A percentile compares a stretch with the other conserved stretches of the same genome.
Evolutionary conservation across 23 tunicate genomes (phyloP).

Genomic region (Oikopleura albicans): DNA sequence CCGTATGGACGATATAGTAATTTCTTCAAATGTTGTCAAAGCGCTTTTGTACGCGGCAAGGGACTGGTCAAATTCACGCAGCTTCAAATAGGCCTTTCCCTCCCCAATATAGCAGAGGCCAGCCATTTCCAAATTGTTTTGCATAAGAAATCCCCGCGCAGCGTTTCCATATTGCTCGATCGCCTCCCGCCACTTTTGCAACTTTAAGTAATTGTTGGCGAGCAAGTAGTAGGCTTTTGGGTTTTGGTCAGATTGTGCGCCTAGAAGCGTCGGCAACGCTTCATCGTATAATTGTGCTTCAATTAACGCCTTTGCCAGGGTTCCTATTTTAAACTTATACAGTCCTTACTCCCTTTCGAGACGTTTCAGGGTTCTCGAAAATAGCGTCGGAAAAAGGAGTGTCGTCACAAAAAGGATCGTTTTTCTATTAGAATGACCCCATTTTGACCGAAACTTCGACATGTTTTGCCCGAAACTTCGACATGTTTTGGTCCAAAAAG

Average conservation of each 20-base stretch:
- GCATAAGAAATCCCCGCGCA: background rate
- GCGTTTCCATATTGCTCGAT: background rate
- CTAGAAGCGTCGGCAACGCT: background rate
- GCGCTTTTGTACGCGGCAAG: background rate
- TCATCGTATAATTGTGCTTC: conserved; percentile 9
- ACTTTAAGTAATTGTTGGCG: background rate
- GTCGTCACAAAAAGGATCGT: too few relatives aligned
- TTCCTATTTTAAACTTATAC: background rate
- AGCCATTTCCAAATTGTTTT: background rate
- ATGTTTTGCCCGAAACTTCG: too few relatives aligned
- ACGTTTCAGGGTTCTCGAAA: background rate
- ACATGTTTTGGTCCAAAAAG: too few relatives aligned
- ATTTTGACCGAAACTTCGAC: too few relatives aligned
- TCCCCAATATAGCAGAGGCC: background rate
- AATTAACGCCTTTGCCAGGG: background rate
- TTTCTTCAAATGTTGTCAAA: background rate
- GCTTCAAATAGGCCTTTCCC: background rate
- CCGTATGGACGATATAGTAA: background rate
- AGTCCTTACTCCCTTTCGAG: too few relatives aligned
- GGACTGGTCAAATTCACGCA: background rate
- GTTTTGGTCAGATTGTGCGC: background rate
- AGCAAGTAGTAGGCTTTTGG: background rate
- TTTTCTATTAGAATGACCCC: too few relatives aligned
- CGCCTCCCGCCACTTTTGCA: background rate
- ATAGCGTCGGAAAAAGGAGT: too few relatives aligned